phyloP scores from a whole-genome alignment of 37 sponge, comb jelly and placozoan genomes.

The Diacarnus erythraeanus region DNA sequence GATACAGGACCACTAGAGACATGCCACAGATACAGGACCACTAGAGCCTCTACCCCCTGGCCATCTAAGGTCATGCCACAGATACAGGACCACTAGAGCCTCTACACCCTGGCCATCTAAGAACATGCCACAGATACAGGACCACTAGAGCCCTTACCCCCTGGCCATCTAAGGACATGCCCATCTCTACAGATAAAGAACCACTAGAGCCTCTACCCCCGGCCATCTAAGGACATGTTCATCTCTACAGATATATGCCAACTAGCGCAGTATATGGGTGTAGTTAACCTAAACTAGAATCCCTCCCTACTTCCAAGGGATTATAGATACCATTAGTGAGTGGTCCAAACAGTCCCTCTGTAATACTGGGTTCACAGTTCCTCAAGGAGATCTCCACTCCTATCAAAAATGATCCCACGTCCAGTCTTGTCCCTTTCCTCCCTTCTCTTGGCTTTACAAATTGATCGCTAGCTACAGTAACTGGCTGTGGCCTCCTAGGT shows the following conservation, averaged over 20 bases:
- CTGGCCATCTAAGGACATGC: no score
- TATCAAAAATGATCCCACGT: slow-evolving; percentile 75
- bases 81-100: no score
- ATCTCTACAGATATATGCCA: background rate
- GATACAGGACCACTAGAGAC: no score
- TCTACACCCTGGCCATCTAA: no score
- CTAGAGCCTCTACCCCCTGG: no score
- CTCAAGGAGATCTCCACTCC: slow-evolving; percentile 74
- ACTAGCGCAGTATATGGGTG: background rate
- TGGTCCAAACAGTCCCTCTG: slow-evolving; percentile 74
- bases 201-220: no score
- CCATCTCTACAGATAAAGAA: no score
- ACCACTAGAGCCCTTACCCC: no score
- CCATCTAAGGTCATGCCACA: no score
- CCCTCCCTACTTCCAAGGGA: background rate
- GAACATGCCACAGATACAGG: no score
- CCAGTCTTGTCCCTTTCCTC: slow-evolving; percentile 28
- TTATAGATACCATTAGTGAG: slow-evolving; percentile 63
- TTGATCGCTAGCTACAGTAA: background rate
- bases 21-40: no score
- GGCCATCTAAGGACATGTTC: no score
- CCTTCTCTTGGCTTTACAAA: background rate
- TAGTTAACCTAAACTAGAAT: background rate
- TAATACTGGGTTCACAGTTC: slow-evolving; percentile 28
- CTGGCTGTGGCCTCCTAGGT: background rate